phyloP scores from a whole-genome alignment of 1,140 invertebrate genomes.

The Cydia pomonella region DNA sequence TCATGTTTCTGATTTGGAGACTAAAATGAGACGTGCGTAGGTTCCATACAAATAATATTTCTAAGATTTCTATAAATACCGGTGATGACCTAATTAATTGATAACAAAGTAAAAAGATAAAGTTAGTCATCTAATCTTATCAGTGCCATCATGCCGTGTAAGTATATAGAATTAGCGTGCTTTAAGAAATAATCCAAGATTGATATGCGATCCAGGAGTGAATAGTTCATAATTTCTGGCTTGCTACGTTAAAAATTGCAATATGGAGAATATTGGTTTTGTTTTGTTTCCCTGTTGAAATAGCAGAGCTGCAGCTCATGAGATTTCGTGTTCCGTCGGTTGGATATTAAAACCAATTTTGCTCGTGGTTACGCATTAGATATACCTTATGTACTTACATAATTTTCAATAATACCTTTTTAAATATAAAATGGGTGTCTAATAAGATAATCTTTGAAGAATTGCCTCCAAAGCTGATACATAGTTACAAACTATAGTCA shows the following conservation, averaged over 20 bases:
- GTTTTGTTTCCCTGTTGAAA: not conserved
- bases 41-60: not conserved
- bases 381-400: not conserved
- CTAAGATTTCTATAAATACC: not conserved
- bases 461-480: too few species aligned
- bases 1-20: not conserved
- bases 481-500: too few species aligned
- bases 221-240: not conserved
- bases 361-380: not conserved
- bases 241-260: not conserved
- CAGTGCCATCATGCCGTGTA: conserved; percentile 28
- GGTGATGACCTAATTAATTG: not conserved
- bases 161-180: not conserved
- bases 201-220: not conserved
- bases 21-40: not conserved
- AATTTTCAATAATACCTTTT: not conserved
- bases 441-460: too few species aligned
- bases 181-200: not conserved
- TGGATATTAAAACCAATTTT: conserved; percentile 9
- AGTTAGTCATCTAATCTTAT: conserved; percentile 39
- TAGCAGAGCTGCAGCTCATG: not conserved
- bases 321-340: not conserved
- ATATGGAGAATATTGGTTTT: too few species aligned
- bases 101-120: not conserved
- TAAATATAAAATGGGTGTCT: too few species aligned